Evolutionary conservation across 2,888 invertebrate genomes (phyloP).

Genomic region (Fissipunctia ypsillon): DNA sequence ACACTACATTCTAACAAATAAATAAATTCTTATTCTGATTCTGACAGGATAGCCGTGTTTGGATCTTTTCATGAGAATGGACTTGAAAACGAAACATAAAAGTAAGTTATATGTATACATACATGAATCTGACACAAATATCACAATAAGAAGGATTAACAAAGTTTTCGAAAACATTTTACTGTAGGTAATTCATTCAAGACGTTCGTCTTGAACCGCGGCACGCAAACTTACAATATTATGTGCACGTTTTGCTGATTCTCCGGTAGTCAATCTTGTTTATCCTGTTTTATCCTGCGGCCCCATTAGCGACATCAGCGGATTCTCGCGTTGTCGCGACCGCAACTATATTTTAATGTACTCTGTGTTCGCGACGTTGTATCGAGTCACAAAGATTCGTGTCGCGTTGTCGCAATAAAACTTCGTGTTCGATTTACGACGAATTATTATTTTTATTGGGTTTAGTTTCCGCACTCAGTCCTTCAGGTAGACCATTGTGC

Average conservation of each 20-base stretch:
- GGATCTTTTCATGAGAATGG: background rate
- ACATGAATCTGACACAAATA: conserved; percentile 46
- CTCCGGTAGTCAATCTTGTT: conserved; percentile 3
- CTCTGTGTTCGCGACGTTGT: too few relatives aligned
- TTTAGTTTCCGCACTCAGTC: too few relatives aligned
- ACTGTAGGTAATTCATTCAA: background rate
- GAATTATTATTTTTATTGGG: too few relatives aligned
- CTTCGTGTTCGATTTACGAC: background rate
- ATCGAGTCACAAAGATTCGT: background rate
- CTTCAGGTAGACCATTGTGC: too few relatives aligned
- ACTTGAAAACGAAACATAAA: background rate
- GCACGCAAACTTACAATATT: background rate
- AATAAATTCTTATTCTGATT: background rate
- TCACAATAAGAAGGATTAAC: conserved; percentile 43
- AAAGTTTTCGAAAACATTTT: conserved; percentile 51
- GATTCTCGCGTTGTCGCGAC: background rate
- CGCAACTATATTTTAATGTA: too few relatives aligned
- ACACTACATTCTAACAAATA: background rate
- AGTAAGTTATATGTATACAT: conserved; percentile 33
- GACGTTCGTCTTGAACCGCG: background rate
- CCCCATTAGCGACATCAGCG: conserved; percentile 2
- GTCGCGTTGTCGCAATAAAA: background rate
- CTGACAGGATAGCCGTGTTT: background rate
- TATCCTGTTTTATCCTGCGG: conserved; percentile 16
- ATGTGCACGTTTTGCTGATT: background rate